Percentiles rank a stretch among this genome's conserved stretches.
Evolutionary conservation across 2,113 vertebrate genomes (phyloP).

Genomic region (Eolophus roseicapilla): DNA sequence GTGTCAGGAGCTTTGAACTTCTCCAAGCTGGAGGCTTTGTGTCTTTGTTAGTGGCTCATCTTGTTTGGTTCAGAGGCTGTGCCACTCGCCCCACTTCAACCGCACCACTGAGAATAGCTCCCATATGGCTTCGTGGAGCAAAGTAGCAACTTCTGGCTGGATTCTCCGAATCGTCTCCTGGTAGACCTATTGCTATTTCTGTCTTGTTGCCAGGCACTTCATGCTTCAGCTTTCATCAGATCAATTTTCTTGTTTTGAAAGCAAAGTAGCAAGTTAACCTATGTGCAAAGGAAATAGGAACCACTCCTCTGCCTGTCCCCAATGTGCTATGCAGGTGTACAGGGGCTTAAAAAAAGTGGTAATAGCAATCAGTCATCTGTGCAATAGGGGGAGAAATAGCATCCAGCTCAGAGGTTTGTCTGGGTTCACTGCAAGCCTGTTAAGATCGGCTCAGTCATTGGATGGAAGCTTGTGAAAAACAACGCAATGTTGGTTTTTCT

Average conservation of each 20-base stretch:
- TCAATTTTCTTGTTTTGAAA: slow-evolving; percentile 15
- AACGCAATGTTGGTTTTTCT: background rate
- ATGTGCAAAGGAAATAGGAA: background rate
- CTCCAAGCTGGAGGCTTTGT: background rate
- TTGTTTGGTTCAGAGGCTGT: background rate
- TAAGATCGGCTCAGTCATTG: accelerated
- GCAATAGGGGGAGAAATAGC: background rate
- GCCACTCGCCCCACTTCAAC: accelerated
- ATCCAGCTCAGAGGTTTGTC: background rate
- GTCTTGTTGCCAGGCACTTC: background rate
- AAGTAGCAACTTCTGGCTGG: background rate
- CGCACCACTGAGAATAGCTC: accelerated
- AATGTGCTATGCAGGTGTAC: background rate
- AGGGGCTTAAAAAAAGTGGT: background rate
- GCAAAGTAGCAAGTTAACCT: background rate
- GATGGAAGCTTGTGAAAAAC: background rate
- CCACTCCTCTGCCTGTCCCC: background rate
- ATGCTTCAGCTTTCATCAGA: slow-evolving; percentile 21
- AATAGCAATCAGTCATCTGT: background rate
- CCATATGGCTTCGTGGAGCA: background rate
- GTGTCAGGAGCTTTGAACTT: slow-evolving; percentile 11
- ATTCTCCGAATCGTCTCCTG: background rate
- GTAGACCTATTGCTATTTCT: background rate
- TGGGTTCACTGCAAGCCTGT: background rate
- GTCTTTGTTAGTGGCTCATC: background rate